Conservation (phyloP, 2,113 vertebrate species). For the Oceanites oceanicus region DNA sequence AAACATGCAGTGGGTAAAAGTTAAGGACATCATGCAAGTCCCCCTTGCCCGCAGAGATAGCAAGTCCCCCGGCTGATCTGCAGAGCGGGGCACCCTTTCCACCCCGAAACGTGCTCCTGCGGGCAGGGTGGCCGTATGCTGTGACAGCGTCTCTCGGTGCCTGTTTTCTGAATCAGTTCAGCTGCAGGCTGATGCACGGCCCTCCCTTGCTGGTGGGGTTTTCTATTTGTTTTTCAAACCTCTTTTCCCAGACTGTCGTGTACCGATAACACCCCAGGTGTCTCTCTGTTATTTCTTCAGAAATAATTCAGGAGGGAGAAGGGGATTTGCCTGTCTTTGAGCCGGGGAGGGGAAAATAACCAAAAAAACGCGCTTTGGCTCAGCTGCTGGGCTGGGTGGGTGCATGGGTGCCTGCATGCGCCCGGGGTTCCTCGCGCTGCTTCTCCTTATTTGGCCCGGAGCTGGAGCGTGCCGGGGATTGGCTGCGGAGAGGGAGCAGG, state of each 20-base stretch:
- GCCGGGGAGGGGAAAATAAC: not conserved
- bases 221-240: not conserved
- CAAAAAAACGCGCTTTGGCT: not conserved
- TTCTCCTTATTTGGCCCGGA: constrained; percentile 56
- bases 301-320: too few species aligned
- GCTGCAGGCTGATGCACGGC: not conserved
- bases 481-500: not conserved
- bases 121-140: not conserved
- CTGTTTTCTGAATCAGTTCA: accelerated
- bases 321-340: not conserved
- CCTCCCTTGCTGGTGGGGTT: too few species aligned
- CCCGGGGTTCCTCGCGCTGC: not conserved
- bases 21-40: not conserved
- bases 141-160: not conserved
- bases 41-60: not conserved
- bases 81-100: not conserved
- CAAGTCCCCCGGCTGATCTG: not conserved
- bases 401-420: not conserved
- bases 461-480: not conserved
- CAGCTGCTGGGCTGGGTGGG: not conserved
- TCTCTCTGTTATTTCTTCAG: not conserved
- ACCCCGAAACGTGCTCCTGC: not conserved
- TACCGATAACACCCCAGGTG: not conserved
- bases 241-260: not conserved
- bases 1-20: too few species aligned